Evolutionary conservation across 2,113 vertebrate genomes (phyloP).

Genomic region (Fulica atra): DNA sequence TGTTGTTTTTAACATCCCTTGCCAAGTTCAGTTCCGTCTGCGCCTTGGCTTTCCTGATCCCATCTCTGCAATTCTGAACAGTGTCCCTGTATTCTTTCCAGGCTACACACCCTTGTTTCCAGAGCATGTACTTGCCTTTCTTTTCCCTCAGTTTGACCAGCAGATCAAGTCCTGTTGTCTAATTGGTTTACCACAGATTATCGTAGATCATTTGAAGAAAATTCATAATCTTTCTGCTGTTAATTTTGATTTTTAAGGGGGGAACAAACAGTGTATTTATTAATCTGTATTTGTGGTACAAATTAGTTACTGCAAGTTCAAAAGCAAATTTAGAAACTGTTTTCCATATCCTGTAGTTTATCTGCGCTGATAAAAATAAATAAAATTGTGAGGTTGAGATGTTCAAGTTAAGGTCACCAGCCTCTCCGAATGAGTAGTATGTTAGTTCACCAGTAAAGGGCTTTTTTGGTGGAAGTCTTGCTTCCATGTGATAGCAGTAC

Average conservation of each 20-base stretch:
- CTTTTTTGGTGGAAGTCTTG: not conserved
- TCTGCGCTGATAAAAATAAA: not conserved
- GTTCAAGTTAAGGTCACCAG: not conserved
- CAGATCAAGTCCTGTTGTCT: not conserved
- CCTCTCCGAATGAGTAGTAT: not conserved
- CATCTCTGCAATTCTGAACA: no score
- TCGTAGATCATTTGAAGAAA: not conserved
- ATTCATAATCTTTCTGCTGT: not conserved
- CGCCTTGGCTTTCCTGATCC: no score
- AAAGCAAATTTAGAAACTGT: not conserved
- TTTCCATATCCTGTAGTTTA: not conserved
- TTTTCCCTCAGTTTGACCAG: no score
- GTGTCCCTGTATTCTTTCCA: no score
- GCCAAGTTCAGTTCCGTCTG: no score
- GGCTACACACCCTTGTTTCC: no score
- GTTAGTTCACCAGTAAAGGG: not conserved
- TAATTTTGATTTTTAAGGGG: not conserved
- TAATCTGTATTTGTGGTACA: not conserved
- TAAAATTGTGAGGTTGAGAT: not conserved
- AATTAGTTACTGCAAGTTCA: not conserved
- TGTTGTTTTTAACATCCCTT: no score
- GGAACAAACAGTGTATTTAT: not conserved
- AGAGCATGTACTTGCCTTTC: no score
- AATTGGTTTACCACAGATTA: not conserved
- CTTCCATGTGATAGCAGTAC: not conserved